A percentile compares a stretch with the other conserved stretches of the same genome.
Evolutionary conservation across 2,888 invertebrate species (phyloP).

Genomic region (Lutraria lutraria): DNA sequence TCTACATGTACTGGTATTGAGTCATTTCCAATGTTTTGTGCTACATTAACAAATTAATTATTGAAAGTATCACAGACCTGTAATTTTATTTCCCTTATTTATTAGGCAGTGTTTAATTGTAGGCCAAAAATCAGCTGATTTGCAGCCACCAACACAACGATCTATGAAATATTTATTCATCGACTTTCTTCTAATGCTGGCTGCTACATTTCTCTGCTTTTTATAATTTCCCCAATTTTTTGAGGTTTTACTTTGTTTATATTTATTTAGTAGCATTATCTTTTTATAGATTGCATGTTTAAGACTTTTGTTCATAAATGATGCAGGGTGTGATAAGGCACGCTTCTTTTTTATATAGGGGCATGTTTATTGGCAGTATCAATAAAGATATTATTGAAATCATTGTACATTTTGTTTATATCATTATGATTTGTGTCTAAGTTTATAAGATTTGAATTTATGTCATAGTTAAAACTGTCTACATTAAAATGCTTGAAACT

Average conservation of each 20-base stretch:
- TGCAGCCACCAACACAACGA: conserved; percentile 45
- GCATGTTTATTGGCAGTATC: conserved; percentile 27
- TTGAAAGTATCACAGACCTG: too few species aligned
- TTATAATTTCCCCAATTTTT: conserved; percentile 47
- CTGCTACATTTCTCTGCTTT: conserved; percentile 47
- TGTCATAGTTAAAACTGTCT: conserved; percentile 33
- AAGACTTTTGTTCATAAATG: conserved; percentile 47
- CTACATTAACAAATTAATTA: too few species aligned
- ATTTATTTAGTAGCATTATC: conserved; percentile 41
- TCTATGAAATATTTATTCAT: too few species aligned
- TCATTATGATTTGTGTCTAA: not conserved
- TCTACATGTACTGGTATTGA: too few species aligned
- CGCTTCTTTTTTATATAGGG: conserved; percentile 32
- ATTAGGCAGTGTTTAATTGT: conserved; percentile 53
- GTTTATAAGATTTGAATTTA: not conserved
- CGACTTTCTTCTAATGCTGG: conserved; percentile 41
- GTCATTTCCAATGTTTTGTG: too few species aligned
- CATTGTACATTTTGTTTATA: conserved; percentile 14
- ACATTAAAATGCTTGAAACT: conserved; percentile 43
- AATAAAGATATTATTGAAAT: conserved; percentile 18
- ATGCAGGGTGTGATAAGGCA: conserved; percentile 3
- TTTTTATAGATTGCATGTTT: conserved; percentile 52
- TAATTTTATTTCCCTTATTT: conserved; percentile 24
- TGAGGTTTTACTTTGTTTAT: conserved; percentile 24
- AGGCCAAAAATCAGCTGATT: conserved; percentile 40